Percentiles rank a stretch among this genome's conserved stretches.
phyloP scores from a whole-genome alignment of 2,797 vertebrate genomes.

The Eutrigla gurnardus region DNA sequence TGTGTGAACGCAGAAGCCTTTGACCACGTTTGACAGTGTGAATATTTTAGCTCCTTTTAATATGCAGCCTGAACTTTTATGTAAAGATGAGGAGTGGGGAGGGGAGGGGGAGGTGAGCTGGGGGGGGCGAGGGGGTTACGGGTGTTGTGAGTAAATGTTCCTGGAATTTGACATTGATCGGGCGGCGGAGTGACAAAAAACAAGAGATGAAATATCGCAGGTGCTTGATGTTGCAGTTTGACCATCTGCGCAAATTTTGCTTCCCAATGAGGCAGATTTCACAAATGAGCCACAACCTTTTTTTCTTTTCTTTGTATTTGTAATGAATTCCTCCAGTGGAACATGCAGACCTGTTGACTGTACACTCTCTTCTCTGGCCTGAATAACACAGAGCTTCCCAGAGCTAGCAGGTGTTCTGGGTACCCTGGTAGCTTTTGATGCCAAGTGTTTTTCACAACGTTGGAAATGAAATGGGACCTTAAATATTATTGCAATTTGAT shows the following conservation, averaged over 20 bases:
- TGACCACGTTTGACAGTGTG: slow-evolving; percentile 88
- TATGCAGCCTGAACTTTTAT: slow-evolving; percentile 87
- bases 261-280: slow-evolving; percentile 36
- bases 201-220: neutral
- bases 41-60: slow-evolving; percentile 89
- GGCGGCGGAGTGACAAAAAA: slow-evolving; percentile 25
- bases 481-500: slow-evolving; percentile 36
- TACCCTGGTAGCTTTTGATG: slow-evolving; percentile 23
- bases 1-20: slow-evolving; percentile 89
- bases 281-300: slow-evolving; percentile 16
- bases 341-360: slow-evolving; percentile 71
- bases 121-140: slow-evolving; percentile 8
- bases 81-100: slow-evolving; percentile 79
- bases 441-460: slow-evolving; percentile 30
- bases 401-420: slow-evolving; percentile 62
- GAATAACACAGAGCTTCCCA: slow-evolving; percentile 69
- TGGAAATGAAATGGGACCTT: slow-evolving; percentile 6
- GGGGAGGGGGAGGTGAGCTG: slow-evolving; percentile 13
- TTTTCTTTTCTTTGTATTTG: slow-evolving; percentile 60
- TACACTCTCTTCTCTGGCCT: slow-evolving; percentile 66
- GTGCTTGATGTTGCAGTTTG: neutral
- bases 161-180: slow-evolving; percentile 60
- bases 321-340: slow-evolving; percentile 71
- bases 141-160: slow-evolving; percentile 57
- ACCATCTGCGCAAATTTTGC: slow-evolving; percentile 9